These are phyloP conservation scores for Thryonomys swinderianus DNA, from an alignment of 2,113 vertebrate species.

Conservation along the genomic window DNA sequence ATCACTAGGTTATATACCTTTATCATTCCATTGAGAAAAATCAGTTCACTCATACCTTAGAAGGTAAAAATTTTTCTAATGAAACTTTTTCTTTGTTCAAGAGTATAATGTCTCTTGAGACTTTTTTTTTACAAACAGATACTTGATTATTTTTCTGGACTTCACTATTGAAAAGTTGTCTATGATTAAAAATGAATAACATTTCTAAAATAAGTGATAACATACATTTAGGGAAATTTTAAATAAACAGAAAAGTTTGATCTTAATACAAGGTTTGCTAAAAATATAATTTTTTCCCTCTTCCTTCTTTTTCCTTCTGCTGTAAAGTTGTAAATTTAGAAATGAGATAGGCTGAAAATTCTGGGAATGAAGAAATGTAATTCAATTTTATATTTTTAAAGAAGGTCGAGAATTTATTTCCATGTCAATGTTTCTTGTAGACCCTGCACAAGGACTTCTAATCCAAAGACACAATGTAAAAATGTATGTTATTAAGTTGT, in stretches of 20 bases:
- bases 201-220: constrained; percentile 76
- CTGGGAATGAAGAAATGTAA: constrained; percentile 68
- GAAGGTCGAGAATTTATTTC: constrained; percentile 42
- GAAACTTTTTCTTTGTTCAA: constrained; percentile 72
- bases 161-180: constrained; percentile 68
- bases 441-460: background rate
- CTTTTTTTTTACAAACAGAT: constrained; percentile 62
- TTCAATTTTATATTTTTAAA: constrained; percentile 57
- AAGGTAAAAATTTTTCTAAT: constrained; percentile 70
- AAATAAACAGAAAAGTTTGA: constrained; percentile 54
- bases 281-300: background rate
- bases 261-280: background rate
- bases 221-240: constrained; percentile 71
- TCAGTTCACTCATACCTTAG: constrained; percentile 1
- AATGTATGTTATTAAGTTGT: background rate
- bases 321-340: constrained; percentile 69
- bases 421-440: background rate
- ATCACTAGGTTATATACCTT: background rate
- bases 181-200: constrained; percentile 77
- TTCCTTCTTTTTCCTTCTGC: background rate
- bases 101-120: constrained; percentile 64
- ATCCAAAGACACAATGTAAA: background rate
- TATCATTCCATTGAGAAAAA: constrained; percentile 40
- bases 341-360: constrained; percentile 39
- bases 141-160: constrained; percentile 74